A percentile compares a stretch with the other conserved stretches of the same genome.
Conservation (phyloP, 2,113 vertebrate genomes). For the Antidorcas marsupialis region DNA sequence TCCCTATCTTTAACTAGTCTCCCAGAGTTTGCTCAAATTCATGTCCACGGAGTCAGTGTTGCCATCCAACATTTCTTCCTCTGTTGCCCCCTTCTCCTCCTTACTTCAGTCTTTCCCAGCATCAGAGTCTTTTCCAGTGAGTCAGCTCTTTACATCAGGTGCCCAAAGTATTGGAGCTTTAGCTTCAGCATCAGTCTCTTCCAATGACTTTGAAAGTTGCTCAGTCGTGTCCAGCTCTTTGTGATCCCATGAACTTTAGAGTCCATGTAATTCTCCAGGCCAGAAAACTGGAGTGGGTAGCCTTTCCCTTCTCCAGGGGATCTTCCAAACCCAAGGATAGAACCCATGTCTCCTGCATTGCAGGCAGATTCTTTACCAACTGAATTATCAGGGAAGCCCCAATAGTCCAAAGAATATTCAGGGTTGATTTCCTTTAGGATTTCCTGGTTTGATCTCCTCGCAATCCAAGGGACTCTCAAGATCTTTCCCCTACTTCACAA, state of each 20-base stretch:
- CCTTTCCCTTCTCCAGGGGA: not conserved
- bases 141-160: accelerated
- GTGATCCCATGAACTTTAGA: not conserved
- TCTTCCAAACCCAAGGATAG: not conserved
- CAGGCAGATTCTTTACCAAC: not conserved
- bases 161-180: too few species aligned
- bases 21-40: not conserved
- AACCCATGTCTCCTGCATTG: not conserved
- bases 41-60: not conserved
- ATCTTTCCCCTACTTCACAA: not conserved
- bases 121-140: too few species aligned
- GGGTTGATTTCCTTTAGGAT: not conserved
- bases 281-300: not conserved
- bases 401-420: not conserved
- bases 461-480: not conserved
- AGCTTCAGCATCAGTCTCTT: too few species aligned
- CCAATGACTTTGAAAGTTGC: not conserved
- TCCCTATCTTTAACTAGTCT: not conserved
- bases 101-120: not conserved
- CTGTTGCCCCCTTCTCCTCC: not conserved
- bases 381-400: not conserved
- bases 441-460: not conserved
- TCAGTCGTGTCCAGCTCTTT: not conserved
- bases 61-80: not conserved
- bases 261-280: not conserved